A percentile compares a stretch with the other conserved stretches of the same genome.
phyloP scores from a whole-genome alignment of 2,113 vertebrate genomes.

The Psettodes erumei region DNA sequence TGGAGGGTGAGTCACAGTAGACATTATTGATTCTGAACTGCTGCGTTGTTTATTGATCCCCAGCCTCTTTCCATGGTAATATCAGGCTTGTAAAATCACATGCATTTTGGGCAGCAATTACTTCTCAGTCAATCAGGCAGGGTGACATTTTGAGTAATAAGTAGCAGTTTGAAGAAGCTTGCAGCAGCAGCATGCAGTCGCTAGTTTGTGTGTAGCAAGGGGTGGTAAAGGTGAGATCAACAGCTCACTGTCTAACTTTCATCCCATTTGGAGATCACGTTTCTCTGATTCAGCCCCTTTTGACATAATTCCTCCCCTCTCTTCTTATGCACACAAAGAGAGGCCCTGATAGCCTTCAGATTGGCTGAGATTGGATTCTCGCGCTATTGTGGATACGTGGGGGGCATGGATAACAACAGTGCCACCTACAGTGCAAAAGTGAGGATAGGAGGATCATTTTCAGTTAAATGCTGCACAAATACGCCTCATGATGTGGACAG shows the following conservation, averaged over 20 bases:
- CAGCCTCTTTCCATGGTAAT: conserved; percentile 37
- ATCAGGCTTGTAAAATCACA: conserved; percentile 39
- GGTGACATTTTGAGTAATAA: conserved; percentile 12
- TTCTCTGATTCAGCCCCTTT: conserved; percentile 15
- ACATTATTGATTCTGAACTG: conserved; percentile 54
- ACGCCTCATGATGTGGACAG: not conserved
- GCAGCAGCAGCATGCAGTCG: not conserved
- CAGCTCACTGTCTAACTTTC: not conserved
- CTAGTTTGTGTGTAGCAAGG: not conserved
- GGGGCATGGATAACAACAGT: not conserved
- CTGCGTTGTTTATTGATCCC: conserved; percentile 38
- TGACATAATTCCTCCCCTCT: conserved; percentile 14
- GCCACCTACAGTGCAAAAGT: not conserved
- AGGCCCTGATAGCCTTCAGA: conserved; percentile 15
- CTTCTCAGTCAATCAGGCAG: conserved; percentile 31
- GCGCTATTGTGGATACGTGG: not conserved
- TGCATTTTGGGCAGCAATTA: conserved; percentile 39
- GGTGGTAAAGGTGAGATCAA: not conserved
- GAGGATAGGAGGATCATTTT: not conserved
- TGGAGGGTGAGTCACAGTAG: conserved; percentile 39
- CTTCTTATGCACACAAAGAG: conserved; percentile 4
- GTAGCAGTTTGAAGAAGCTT: conserved; percentile 28
- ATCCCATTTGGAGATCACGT: not conserved
- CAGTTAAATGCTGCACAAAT: not conserved
- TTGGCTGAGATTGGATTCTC: conserved; percentile 7